These are phyloP conservation scores for Pyrgus malvae DNA, from an alignment of 2,888 invertebrate genomes.

Conservation along the genomic window DNA sequence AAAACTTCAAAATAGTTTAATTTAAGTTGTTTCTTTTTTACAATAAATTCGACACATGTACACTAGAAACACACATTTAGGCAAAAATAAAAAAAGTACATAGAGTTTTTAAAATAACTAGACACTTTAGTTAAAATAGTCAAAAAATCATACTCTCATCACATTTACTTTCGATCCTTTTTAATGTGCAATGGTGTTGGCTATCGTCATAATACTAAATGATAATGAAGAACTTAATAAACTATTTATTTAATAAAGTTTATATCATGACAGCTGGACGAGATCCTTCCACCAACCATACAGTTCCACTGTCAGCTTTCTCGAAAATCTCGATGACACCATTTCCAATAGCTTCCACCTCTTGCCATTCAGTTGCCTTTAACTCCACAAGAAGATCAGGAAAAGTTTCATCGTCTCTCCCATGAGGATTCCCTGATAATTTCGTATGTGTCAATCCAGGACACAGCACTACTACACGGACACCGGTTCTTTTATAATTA, in stretches of 20 bases:
- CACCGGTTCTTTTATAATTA: conserved; percentile 69
- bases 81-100: too few relatives aligned
- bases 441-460: conserved; percentile 74
- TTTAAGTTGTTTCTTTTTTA: too few relatives aligned
- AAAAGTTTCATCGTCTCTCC: not conserved
- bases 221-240: not conserved
- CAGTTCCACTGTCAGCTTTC: not conserved
- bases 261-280: conserved; percentile 10
- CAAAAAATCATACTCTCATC: too few relatives aligned
- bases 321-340: not conserved
- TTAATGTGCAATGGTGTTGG: too few relatives aligned
- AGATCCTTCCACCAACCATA: not conserved
- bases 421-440: not conserved
- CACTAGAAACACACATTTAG: too few relatives aligned
- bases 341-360: not conserved
- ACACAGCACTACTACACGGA: conserved; percentile 76
- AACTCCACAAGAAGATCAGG: not conserved
- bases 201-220: not conserved
- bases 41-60: too few relatives aligned
- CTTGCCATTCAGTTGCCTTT: not conserved
- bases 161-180: too few relatives aligned
- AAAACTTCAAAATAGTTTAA: too few relatives aligned
- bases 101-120: too few relatives aligned
- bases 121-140: too few relatives aligned
- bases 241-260: not conserved